Conservation (phyloP, 2,888 invertebrate genomes). For the Myopa testacea region DNA sequence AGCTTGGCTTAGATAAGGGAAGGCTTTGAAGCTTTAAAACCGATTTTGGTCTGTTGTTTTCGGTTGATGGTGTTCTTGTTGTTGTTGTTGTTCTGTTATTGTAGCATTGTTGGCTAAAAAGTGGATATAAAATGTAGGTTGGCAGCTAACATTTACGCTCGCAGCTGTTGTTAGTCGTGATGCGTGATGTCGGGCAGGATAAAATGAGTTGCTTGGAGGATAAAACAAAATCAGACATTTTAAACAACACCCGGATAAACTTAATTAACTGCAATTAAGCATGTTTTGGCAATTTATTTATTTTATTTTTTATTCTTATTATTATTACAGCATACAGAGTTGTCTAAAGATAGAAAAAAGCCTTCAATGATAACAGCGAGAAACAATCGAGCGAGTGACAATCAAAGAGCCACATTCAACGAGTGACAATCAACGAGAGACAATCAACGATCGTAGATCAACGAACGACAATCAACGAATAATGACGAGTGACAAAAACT, state of each 20-base stretch:
- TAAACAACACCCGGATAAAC: not conserved
- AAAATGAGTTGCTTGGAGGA: not conserved
- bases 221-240: not conserved
- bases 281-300: not conserved
- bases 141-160: constrained; percentile 18
- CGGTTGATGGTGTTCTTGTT: not conserved
- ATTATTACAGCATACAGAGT: too few relatives aligned
- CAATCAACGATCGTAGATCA: too few relatives aligned
- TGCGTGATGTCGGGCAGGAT: not conserved
- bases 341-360: too few relatives aligned
- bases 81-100: not conserved
- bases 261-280: not conserved
- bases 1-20: not conserved
- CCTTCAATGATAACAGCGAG: too few relatives aligned
- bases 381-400: too few relatives aligned
- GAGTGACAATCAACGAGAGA: too few relatives aligned
- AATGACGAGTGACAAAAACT: too few relatives aligned
- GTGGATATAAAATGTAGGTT: constrained; percentile 20
- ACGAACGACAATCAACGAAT: too few relatives aligned
- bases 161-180: not conserved
- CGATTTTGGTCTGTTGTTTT: not conserved
- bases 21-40: not conserved
- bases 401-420: too few relatives aligned
- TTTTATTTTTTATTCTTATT: too few relatives aligned
- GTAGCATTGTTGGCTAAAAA: constrained; percentile 3